phyloP scores from a whole-genome alignment of 2,888 invertebrate genomes.

The Drosophila mimica region DNA sequence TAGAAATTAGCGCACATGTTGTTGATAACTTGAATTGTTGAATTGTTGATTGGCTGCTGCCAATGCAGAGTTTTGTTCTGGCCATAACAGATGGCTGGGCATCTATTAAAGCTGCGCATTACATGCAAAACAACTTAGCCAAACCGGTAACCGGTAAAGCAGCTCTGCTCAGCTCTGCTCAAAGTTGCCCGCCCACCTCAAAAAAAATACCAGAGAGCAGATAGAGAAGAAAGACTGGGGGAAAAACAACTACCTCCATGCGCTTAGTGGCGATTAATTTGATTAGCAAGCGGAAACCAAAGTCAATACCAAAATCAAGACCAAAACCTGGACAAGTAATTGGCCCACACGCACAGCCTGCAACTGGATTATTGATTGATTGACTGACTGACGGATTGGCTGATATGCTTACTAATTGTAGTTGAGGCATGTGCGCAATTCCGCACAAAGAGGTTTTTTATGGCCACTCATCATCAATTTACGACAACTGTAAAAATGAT shows the following conservation, averaged over 20 bases:
- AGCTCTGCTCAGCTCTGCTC: slow-evolving; percentile 13
- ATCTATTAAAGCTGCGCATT: slow-evolving; percentile 55
- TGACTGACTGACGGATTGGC: slow-evolving; percentile 22
- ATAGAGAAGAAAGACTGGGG: slow-evolving; percentile 7
- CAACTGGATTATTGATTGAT: slow-evolving; percentile 19
- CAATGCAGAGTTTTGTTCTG: slow-evolving; percentile 35
- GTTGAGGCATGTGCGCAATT: slow-evolving; percentile 4
- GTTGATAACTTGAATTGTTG: slow-evolving; percentile 13
- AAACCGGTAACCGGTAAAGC: slow-evolving; percentile 53
- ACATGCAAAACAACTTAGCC: slow-evolving; percentile 70
- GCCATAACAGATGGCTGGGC: slow-evolving; percentile 45
- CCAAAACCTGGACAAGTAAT: slow-evolving; percentile 13
- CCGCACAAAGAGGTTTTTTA: not conserved
- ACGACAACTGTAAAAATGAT: slow-evolving; percentile 8
- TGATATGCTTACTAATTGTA: slow-evolving; percentile 41
- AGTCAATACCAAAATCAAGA: slow-evolving; percentile 25
- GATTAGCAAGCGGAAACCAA: slow-evolving; percentile 71
- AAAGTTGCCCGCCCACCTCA: slow-evolving; percentile 45
- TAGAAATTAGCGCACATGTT: slow-evolving; percentile 37
- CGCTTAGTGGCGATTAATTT: slow-evolving; percentile 59
- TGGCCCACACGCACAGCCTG: slow-evolving; percentile 50
- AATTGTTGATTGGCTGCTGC: slow-evolving; percentile 21
- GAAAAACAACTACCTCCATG: slow-evolving; percentile 25
- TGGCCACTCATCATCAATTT: slow-evolving; percentile 8
- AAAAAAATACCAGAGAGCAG: slow-evolving; percentile 5